phyloP scores from a whole-genome alignment of 1,140 invertebrate species.

The Drosophila trapezifrons region DNA sequence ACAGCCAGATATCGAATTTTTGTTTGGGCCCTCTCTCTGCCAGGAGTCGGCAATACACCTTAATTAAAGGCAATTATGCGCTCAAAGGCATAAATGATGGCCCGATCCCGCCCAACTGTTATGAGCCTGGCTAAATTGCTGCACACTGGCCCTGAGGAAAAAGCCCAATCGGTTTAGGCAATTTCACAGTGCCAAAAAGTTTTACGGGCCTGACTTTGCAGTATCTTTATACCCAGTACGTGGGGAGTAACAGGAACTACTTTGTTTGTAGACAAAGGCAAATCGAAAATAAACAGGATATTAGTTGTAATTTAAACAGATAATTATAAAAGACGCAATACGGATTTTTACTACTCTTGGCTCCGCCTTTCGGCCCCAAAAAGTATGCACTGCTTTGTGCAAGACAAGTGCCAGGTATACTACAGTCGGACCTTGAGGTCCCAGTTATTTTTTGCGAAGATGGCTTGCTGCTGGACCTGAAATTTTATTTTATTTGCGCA shows the following conservation, averaged over 20 bases:
- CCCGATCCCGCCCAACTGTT: slow-evolving; percentile 63
- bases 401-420: background rate
- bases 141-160: slow-evolving; percentile 32
- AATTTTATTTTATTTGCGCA: slow-evolving; percentile 75
- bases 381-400: too few relatives aligned
- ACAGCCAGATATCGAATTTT: slow-evolving; percentile 63
- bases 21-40: slow-evolving; percentile 46
- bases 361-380: background rate
- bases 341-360: too few relatives aligned
- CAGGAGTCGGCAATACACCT: slow-evolving; percentile 63
- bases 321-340: too few relatives aligned
- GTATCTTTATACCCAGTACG: slow-evolving; percentile 12
- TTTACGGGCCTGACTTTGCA: slow-evolving; percentile 61
- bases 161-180: slow-evolving; percentile 50
- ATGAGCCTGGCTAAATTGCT: slow-evolving; percentile 76
- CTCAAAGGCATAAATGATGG: slow-evolving; percentile 82
- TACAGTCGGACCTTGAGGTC: background rate
- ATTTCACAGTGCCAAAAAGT: slow-evolving; percentile 45
- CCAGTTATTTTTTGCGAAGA: background rate
- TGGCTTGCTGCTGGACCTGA: slow-evolving; percentile 11
- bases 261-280: background rate
- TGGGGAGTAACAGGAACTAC: too few relatives aligned
- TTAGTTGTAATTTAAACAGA: too few relatives aligned
- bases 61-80: slow-evolving; percentile 81
- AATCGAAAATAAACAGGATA: too few relatives aligned